phyloP scores from a whole-genome alignment of 2,888 invertebrate species.

The Onthophagus sagittarius region DNA sequence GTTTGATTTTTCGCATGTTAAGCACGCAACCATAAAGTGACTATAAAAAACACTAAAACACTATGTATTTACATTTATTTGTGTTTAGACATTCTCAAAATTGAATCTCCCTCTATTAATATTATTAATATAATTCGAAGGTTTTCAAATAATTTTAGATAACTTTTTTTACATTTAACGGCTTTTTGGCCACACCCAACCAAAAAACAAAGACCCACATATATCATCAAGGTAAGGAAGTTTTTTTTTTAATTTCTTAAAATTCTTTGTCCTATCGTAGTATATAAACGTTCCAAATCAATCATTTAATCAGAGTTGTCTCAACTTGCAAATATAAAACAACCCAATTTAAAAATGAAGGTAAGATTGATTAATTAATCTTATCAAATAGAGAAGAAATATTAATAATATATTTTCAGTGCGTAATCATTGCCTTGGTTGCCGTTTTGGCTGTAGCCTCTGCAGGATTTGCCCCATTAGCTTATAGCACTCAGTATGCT shows the following conservation, averaged over 20 bases:
- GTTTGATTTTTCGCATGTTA: not conserved
- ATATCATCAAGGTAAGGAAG: not conserved
- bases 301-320: constrained; percentile 4
- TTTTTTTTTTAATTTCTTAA: not conserved
- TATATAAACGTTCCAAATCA: not conserved
- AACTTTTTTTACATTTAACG: not conserved
- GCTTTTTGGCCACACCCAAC: not conserved
- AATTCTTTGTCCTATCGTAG: not conserved
- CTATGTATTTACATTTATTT: not conserved
- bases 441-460: constrained; percentile 41
- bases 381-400: no score
- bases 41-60: not conserved
- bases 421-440: constrained; percentile 33
- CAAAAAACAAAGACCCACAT: not conserved
- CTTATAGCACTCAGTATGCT: constrained; percentile 27
- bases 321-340: constrained; percentile 5
- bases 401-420: constrained; percentile 17
- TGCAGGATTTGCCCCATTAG: constrained; percentile 31
- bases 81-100: no score
- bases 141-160: not conserved
- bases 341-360: not conserved
- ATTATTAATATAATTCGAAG: no score
- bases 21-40: not conserved
- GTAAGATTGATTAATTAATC: no score
- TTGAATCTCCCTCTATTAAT: no score